phyloP scores from a whole-genome alignment of 2,113 vertebrate species.

The Guaruba guarouba region DNA sequence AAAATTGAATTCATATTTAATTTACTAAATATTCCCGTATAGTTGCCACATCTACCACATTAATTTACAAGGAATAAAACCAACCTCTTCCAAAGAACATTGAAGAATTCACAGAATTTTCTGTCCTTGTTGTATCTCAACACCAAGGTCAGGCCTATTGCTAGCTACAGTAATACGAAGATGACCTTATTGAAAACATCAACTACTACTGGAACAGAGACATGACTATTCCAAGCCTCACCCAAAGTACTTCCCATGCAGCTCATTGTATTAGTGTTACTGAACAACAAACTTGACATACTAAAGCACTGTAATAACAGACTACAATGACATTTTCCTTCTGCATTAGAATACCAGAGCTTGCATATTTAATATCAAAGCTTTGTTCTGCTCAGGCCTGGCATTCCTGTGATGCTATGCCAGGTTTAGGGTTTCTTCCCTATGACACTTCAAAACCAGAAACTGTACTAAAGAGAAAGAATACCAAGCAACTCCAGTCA shows the following conservation, averaged over 20 bases:
- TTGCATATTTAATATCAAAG: background rate
- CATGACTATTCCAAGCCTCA: background rate
- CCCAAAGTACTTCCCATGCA: background rate
- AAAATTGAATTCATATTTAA: background rate
- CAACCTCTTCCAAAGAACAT: background rate
- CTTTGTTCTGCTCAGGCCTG: background rate
- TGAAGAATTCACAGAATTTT: background rate
- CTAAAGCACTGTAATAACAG: background rate
- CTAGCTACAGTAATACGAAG: background rate
- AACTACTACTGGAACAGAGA: background rate
- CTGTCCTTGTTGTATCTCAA: background rate
- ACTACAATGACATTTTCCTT: background rate
- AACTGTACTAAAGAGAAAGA: background rate
- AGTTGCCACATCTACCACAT: background rate
- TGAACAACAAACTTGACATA: background rate
- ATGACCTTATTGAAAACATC: background rate
- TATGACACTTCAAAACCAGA: background rate
- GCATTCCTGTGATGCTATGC: background rate
- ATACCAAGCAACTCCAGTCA: background rate
- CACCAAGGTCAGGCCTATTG: background rate
- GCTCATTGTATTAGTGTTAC: background rate
- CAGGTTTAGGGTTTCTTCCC: background rate
- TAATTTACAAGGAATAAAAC: background rate
- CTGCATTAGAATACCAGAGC: background rate
- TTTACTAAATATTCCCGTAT: background rate